A percentile compares a stretch with the other conserved stretches of the same genome.
Evolutionary conservation across 2,113 vertebrate species (phyloP).

Genomic region (Neodon shergylaensis): DNA sequence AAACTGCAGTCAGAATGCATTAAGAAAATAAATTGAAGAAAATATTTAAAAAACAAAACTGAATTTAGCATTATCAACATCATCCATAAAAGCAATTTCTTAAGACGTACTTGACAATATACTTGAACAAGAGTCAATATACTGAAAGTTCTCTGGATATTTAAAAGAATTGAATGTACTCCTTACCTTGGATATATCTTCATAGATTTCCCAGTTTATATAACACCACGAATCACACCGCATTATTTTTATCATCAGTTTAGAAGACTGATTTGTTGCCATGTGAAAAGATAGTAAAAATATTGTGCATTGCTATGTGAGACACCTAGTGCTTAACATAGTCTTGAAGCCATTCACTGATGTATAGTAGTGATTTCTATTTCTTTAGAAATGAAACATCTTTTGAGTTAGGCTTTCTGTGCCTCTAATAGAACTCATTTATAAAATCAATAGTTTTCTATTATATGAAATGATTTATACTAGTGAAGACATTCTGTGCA

Average conservation of each 20-base stretch:
- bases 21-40: too few relatives aligned
- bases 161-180: neutral
- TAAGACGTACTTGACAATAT: neutral
- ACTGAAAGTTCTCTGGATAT: neutral
- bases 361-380: neutral
- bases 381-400: neutral
- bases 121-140: neutral
- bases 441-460: slow-evolving; percentile 28
- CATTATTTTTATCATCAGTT: neutral
- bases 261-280: neutral
- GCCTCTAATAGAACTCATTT: slow-evolving; percentile 24
- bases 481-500: neutral
- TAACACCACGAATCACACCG: neutral
- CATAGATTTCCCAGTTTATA: neutral
- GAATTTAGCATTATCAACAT: neutral
- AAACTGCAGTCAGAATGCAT: too few relatives aligned
- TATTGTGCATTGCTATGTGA: neutral
- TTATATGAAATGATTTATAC: slow-evolving; percentile 24
- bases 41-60: neutral
- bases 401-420: neutral
- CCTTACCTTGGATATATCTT: neutral
- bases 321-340: neutral
- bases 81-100: neutral
- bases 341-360: neutral
- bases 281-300: neutral